Evolutionary conservation across 2,113 vertebrate genomes (phyloP), one percentile per base, ranked within the genome.

Genomic region (Todiramphus saurophagus): DNA sequence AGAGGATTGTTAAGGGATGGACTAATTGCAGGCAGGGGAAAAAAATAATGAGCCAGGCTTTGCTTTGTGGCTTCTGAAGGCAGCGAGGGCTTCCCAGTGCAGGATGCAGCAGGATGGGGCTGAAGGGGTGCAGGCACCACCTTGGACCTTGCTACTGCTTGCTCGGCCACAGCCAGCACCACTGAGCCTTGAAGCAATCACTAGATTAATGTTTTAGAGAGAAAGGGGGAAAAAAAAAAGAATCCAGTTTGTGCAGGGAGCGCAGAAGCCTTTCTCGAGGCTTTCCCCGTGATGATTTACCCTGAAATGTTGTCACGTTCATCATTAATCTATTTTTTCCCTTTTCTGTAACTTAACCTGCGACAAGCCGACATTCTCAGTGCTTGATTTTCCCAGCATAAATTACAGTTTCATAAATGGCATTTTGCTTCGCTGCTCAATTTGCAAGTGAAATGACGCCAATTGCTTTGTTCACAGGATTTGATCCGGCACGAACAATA

Each of bases 391-490:
- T 31, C 91, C 77, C 20, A 62, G 96, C 96, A 96, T 93, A 96
- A 96, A 97, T 97, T 95, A 96, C 90, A 76, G 77, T 94, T 91
- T 93, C 95, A 89, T 84, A 96, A 96, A 96, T 37, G 96, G 51
- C 91, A 91, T 94, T 96, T 97, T 97, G 96, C 96, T 91, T 53
- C 15, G 2, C 95, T 87, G 96, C 95, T 96, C 96, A 82, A 96
- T 97, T 96, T 97, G 96, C 96, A 97, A 97, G 96, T 93, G 96
- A 96, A 97, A 97, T 97, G 62, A 94, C 53, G 86, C 90, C 94
- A 87, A 87, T 94, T 91, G 95, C 95, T 96, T 94, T 96, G 95
- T 96, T 97, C 95, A 41, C 66, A 41, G 94, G 70, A 53, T 95
- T 92, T 87, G 80, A 78, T 81, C 90, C 88, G 31, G 76, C 91